phyloP scores from a whole-genome alignment of 2,113 vertebrate genomes.

The Diadophis punctatus region DNA sequence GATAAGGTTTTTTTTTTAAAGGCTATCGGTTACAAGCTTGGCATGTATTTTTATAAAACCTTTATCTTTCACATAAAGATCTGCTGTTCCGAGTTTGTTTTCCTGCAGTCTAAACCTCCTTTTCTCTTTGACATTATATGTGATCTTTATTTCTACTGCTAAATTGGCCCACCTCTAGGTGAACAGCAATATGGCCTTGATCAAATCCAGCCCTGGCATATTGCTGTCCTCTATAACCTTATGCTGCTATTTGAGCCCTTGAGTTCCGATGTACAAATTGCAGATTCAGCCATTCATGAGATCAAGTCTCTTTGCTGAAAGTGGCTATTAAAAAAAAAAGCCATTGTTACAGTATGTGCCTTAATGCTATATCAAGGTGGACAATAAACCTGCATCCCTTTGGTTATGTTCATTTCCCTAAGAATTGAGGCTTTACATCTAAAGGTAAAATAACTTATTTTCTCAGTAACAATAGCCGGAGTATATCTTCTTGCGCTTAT shows the following conservation, averaged over 20 bases:
- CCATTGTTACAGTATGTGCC: background rate
- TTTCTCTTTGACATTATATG: background rate
- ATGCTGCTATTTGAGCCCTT: background rate
- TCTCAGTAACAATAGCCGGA: conserved; percentile 39
- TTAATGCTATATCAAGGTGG: background rate
- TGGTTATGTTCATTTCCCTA: background rate
- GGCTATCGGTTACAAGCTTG: background rate
- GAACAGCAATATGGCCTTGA: background rate
- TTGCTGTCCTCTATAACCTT: background rate
- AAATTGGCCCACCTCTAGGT: background rate
- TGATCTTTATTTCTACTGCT: background rate
- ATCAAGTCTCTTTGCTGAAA: conserved; percentile 1
- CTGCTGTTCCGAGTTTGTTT: background rate
- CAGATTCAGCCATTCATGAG: conserved; percentile 5
- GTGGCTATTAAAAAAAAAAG: background rate
- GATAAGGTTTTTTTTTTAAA: background rate
- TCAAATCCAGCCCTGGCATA: background rate
- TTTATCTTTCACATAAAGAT: background rate
- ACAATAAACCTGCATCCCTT: background rate
- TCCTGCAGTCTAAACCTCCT: background rate
- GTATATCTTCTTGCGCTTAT: conserved; percentile 38
- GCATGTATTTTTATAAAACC: background rate
- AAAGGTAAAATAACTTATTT: conserved; percentile 36
- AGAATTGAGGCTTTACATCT: background rate
- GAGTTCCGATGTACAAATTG: background rate